A percentile compares a stretch with the other conserved stretches of the same genome.
These are phyloP conservation scores for Turdus rufiventris DNA, from an alignment of 2,113 vertebrate genomes.

Conservation along the genomic window DNA sequence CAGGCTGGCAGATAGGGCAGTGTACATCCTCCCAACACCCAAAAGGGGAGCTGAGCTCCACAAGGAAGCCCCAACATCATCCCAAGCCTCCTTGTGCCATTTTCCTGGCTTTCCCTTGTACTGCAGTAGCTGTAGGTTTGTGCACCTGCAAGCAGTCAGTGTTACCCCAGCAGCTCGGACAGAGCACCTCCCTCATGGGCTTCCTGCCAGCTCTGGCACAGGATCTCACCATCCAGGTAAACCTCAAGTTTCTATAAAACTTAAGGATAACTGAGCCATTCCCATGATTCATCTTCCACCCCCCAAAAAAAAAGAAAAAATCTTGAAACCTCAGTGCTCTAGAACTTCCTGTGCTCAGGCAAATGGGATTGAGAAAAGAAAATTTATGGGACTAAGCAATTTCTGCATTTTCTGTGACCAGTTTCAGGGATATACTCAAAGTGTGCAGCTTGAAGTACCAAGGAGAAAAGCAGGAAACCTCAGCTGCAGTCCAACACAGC, in stretches of 20 bases:
- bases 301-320: background rate
- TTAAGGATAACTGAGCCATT: background rate
- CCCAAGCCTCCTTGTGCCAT: background rate
- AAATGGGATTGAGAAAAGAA: background rate
- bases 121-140: background rate
- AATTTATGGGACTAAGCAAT: background rate
- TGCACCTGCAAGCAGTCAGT: background rate
- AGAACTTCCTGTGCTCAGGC: background rate
- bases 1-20: background rate
- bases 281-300: rapidly evolving
- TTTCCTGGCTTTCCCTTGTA: background rate
- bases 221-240: background rate
- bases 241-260: background rate
- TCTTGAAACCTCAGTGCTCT: background rate
- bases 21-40: background rate
- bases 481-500: background rate
- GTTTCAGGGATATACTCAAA: background rate
- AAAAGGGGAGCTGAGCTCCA: background rate
- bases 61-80: background rate
- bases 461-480: background rate
- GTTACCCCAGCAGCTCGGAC: background rate
- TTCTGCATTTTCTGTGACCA: background rate
- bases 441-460: background rate
- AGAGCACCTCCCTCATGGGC: background rate
- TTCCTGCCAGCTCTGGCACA: background rate